Conservation (phyloP, 1,140 invertebrate species). For the Euura lappo region DNA sequence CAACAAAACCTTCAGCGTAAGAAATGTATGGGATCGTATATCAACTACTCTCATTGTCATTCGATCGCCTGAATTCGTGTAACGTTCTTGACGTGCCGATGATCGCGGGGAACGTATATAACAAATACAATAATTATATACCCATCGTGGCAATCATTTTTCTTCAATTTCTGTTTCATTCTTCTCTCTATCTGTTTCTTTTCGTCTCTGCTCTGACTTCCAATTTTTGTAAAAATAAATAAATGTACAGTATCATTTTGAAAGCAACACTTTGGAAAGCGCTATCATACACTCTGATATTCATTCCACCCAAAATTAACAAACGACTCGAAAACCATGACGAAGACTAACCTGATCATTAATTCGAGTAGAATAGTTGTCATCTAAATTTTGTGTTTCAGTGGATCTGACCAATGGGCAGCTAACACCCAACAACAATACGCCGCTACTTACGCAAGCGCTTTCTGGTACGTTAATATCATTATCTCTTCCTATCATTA, state of each 20-base stretch:
- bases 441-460: slow-evolving; percentile 90
- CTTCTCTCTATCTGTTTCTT: background rate
- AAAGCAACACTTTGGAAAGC: background rate
- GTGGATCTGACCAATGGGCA: slow-evolving; percentile 94
- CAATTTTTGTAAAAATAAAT: too few species aligned
- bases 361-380: slow-evolving; percentile 41
- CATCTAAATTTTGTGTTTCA: slow-evolving; percentile 70
- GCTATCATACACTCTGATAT: too few species aligned
- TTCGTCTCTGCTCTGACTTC: background rate
- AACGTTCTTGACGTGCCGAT: background rate
- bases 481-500: background rate
- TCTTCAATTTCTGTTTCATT: background rate
- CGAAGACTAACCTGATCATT: background rate
- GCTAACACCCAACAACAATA: slow-evolving; percentile 93
- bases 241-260: background rate
- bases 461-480: slow-evolving; percentile 80
- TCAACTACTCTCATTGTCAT: slow-evolving; percentile 3
- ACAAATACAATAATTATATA: too few species aligned
- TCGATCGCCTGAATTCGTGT: background rate
- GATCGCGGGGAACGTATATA: background rate
- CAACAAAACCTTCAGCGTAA: slow-evolving; percentile 51
- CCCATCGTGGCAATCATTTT: background rate
- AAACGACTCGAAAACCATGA: background rate
- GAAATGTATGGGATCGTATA: slow-evolving; percentile 51
- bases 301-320: too few species aligned